Percentiles rank a stretch among this genome's conserved stretches.
Evolutionary conservation across 2,797 vertebrate genomes (phyloP).

Genomic region (Uromys caudimaculatus): DNA sequence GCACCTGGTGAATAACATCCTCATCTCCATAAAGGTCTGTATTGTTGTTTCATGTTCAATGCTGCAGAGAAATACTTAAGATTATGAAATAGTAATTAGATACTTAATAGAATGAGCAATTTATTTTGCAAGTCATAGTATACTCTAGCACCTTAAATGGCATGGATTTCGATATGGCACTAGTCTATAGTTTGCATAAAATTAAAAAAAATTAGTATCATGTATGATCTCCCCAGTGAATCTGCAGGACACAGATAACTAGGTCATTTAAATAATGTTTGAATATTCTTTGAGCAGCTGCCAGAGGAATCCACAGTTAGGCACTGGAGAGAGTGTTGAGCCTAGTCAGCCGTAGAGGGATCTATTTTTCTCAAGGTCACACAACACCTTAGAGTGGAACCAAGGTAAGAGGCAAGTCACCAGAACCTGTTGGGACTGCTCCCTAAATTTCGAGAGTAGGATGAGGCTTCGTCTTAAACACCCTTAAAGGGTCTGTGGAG

Average conservation of each 20-base stretch:
- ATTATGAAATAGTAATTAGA: background rate
- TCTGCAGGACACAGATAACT: background rate
- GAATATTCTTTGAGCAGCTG: no score
- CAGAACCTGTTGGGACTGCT: background rate
- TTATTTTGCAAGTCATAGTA: background rate
- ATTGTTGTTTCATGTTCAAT: background rate
- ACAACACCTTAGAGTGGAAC: background rate
- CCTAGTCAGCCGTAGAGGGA: background rate
- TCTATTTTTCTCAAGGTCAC: background rate
- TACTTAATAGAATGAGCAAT: background rate
- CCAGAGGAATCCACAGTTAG: fast-evolving
- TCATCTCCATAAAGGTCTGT: background rate
- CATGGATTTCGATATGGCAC: background rate
- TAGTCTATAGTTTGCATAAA: background rate
- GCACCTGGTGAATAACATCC: no score
- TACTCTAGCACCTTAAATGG: background rate
- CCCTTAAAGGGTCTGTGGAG: background rate
- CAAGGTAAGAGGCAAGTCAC: background rate
- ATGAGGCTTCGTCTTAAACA: background rate
- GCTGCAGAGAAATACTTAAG: background rate
- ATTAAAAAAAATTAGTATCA: background rate
- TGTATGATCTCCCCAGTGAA: background rate
- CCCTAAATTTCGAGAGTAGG: background rate
- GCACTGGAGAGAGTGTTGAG: background rate
- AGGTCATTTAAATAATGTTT: background rate